phyloP scores from a whole-genome alignment of 2,888 invertebrate genomes.

The Ametastegia equiseti region DNA sequence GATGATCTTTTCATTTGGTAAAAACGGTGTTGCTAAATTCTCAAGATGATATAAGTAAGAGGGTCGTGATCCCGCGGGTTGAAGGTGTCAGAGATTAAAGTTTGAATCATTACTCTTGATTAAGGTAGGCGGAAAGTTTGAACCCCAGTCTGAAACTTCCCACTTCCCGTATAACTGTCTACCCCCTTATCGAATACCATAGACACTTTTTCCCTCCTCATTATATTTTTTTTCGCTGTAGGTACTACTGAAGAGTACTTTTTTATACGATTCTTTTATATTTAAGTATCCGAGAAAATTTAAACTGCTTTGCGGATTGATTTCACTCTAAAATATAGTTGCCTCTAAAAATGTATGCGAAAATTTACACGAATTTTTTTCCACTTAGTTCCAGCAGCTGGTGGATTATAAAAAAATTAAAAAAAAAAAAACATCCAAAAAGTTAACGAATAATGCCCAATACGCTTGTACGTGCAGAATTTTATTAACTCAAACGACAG shows the following conservation, averaged over 20 bases:
- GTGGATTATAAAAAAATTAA: too few species aligned
- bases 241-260: too few species aligned
- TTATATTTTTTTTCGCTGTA: background rate
- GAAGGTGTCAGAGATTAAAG: conserved; percentile 2
- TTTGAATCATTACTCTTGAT: conserved; percentile 25
- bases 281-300: too few species aligned
- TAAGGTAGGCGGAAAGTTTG: background rate
- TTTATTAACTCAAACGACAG: background rate
- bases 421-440: too few species aligned
- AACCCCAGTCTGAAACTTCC: background rate
- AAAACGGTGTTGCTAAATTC: background rate
- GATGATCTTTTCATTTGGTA: background rate
- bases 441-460: too few species aligned
- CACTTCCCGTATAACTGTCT: background rate
- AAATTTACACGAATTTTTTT: too few species aligned
- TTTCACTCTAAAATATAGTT: too few species aligned
- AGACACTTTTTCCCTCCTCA: background rate
- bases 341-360: too few species aligned
- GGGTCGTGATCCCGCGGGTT: background rate
- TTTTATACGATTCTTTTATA: too few species aligned
- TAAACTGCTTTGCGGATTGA: too few species aligned
- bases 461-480: too few species aligned
- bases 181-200: background rate
- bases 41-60: background rate
- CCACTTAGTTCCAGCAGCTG: too few species aligned